Percentiles rank a stretch among this genome's conserved stretches.
These are phyloP conservation scores for Heterodera schachtii DNA, from an alignment of 1,140 invertebrate genomes.

Conservation along the genomic window DNA sequence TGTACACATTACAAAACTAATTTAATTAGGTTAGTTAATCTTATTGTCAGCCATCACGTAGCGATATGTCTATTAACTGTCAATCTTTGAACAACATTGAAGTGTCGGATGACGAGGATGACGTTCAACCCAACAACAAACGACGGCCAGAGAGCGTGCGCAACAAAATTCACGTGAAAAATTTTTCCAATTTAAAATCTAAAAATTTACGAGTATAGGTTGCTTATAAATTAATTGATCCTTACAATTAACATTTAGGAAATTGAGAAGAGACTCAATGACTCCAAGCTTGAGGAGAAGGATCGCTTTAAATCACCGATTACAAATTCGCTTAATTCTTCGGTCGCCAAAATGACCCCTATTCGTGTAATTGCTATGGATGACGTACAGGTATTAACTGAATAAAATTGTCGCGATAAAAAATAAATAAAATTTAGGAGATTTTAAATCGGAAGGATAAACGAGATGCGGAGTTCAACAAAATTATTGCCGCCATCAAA, in stretches of 20 bases:
- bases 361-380: background rate
- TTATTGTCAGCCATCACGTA: too few species aligned
- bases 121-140: conserved; percentile 98
- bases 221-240: background rate
- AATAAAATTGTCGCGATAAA: conserved; percentile 33
- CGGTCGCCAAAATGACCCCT: too few species aligned
- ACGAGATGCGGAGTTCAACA: conserved; percentile 9
- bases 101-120: conserved; percentile 73
- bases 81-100: conserved; percentile 55
- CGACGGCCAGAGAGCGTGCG: conserved; percentile 78
- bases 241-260: conserved; percentile 26
- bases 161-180: conserved; percentile 32
- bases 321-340: background rate
- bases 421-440: background rate
- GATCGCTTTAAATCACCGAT: conserved; percentile 45
- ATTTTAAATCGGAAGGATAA: conserved; percentile 23
- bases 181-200: too few species aligned
- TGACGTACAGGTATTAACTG: background rate
- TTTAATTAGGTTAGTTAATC: too few species aligned
- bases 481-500: background rate
- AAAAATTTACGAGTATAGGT: too few species aligned
- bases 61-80: conserved; percentile 48
- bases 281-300: conserved; percentile 50
- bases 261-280: conserved; percentile 49
- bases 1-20: too few species aligned